Conservation (phyloP, 1,140 invertebrate species). For the Drosophila orena region DNA sequence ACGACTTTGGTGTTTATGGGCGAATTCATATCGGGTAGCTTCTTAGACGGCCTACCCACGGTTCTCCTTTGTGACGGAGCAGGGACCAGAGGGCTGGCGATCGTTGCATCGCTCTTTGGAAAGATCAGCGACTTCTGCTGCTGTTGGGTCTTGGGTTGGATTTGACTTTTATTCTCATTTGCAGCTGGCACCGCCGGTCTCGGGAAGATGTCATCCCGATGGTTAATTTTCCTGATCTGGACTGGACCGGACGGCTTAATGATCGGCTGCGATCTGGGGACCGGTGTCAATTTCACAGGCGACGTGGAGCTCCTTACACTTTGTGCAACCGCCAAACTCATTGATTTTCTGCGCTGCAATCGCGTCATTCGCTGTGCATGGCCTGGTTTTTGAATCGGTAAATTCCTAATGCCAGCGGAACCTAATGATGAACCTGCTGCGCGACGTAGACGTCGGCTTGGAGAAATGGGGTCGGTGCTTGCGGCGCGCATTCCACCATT, state of each 20-base stretch:
- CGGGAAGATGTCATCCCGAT: conserved; percentile 51
- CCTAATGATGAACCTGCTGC: not conserved
- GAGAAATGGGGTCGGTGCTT: not conserved
- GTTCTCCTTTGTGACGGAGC: not conserved
- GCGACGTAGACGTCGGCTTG: conserved; percentile 32
- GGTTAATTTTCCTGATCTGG: not conserved
- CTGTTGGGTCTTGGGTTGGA: not conserved
- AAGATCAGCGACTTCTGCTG: not conserved
- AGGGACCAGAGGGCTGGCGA: too few species aligned
- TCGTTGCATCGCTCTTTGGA: not conserved
- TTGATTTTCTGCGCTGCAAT: conserved; percentile 52
- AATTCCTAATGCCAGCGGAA: conserved; percentile 23
- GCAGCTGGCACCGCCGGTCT: conserved; percentile 1
- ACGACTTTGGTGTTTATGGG: not conserved
- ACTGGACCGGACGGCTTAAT: not conserved
- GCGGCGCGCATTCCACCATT: not conserved
- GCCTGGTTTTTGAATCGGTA: conserved; percentile 40
- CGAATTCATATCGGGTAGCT: not conserved
- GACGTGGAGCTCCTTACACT: conserved; percentile 49
- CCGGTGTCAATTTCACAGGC: conserved; percentile 59
- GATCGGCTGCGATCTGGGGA: conserved; percentile 24
- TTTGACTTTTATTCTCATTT: not conserved
- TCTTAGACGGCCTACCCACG: conserved; percentile 14
- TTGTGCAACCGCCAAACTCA: conserved; percentile 30
- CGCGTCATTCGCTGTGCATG: conserved; percentile 48